A percentile compares a stretch with the other conserved stretches of the same genome.
Evolutionary conservation across 2,113 vertebrate genomes (phyloP).

Genomic region (Zosterops japonicus): DNA sequence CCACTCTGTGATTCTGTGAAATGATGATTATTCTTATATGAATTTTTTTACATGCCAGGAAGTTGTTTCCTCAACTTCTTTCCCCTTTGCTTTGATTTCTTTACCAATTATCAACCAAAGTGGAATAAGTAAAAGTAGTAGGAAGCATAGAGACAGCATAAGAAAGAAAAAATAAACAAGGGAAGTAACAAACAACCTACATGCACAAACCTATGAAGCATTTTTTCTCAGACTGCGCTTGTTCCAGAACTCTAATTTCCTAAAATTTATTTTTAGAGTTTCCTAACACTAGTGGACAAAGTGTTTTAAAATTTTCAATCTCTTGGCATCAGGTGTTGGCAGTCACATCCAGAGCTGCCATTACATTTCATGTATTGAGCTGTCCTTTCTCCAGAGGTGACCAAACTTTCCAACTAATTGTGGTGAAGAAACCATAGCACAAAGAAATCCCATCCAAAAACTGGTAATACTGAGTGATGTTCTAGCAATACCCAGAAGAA

Average conservation of each 20-base stretch:
- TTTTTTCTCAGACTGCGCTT: fast-evolving
- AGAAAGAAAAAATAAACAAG: background rate
- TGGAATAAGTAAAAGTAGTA: background rate
- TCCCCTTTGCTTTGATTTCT: background rate
- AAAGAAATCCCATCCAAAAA: background rate
- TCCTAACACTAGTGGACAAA: background rate
- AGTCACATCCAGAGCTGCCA: background rate
- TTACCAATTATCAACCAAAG: background rate
- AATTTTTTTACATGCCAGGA: background rate
- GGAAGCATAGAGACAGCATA: background rate
- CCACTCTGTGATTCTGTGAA: background rate
- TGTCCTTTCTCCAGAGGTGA: background rate
- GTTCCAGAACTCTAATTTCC: background rate
- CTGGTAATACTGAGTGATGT: background rate
- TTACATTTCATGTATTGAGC: background rate
- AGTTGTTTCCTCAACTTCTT: background rate
- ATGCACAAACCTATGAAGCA: background rate
- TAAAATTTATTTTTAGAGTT: background rate
- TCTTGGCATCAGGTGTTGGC: background rate
- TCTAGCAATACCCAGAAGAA: background rate
- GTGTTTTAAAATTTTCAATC: background rate
- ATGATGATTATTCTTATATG: background rate
- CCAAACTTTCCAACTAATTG: background rate
- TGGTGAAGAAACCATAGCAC: background rate
- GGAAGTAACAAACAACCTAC: background rate